A percentile compares a stretch with the other conserved stretches of the same genome.
These are phyloP conservation scores for Schlechtendalia chinensis DNA, from an alignment of 1,140 invertebrate species.

Conservation along the genomic window DNA sequence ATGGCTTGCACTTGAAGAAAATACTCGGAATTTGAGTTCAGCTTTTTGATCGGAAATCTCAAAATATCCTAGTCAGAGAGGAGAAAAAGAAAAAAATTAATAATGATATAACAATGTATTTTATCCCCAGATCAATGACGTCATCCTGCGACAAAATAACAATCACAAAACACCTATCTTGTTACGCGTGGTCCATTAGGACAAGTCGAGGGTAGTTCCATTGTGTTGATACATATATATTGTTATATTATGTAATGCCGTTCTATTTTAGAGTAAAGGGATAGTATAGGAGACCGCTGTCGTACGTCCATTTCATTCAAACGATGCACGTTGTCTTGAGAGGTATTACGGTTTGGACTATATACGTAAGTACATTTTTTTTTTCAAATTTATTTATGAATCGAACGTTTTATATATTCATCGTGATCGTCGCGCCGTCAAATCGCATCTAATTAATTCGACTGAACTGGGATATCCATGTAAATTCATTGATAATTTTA, in stretches of 20 bases:
- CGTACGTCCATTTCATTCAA: conserved; percentile 27
- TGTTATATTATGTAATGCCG: conserved; percentile 24
- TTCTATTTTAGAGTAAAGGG: conserved; percentile 36
- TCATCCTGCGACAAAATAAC: conserved; percentile 45
- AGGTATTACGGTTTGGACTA: conserved; percentile 35
- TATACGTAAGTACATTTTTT: conserved; percentile 38
- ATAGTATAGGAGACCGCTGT: conserved; percentile 1
- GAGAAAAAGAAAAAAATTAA: no score
- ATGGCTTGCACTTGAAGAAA: conserved; percentile 49
- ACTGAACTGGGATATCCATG: no score
- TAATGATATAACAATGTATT: conserved; percentile 18
- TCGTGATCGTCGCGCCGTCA: not conserved
- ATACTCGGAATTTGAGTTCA: conserved; percentile 44
- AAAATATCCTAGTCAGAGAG: conserved; percentile 34
- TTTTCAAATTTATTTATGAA: not conserved
- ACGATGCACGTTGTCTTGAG: conserved; percentile 45
- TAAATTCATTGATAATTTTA: no score
- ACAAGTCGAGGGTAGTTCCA: conserved; percentile 42
- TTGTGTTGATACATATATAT: conserved; percentile 3
- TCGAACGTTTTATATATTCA: not conserved
- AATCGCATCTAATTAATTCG: no score
- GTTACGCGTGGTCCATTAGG: conserved; percentile 48
- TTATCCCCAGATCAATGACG: conserved; percentile 32
- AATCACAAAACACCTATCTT: conserved; percentile 42
- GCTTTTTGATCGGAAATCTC: conserved; percentile 45